Evolutionary conservation across 2,113 vertebrate species (phyloP), one percentile per base, ranked within the genome.

Genomic region (Misgurnus mizolepis): DNA sequence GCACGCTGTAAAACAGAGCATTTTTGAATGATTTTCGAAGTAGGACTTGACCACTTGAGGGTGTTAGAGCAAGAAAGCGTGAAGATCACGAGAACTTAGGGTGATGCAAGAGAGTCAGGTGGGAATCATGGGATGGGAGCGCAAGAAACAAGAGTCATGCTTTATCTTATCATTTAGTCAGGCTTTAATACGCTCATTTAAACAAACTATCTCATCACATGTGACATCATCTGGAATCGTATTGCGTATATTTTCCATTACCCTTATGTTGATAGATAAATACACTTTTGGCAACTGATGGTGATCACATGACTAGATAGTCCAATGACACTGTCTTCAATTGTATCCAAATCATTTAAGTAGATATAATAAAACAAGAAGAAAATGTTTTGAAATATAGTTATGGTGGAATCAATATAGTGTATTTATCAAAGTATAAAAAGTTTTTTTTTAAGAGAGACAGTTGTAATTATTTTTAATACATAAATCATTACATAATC

Each of bases 111-210:
- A 55, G 78, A 85, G 89, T 92, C 91, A 91, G 91, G 92, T 92
- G 92, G 87, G 88, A 79, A 88, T 91, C 91, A 93, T 92, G 90
- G 87, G 92, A 92, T 87, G n/a, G 73, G 79, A 82, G 76, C 79
- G 72, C 85, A 55, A 50, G 71, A 58, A 53, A 71, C 60, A 75
- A 78, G 34, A 49, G 12, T 84, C 76, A 80, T 45, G 88, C 86
- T 89, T 64, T 79, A 78, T 80, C 88, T 87, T 61, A 84, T 81
- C 84, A 76, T 76, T 84, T 81, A 81, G 85, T 77, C 68, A 72
- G 86, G 50, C 69, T 10, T 58, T 40, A n/a, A 41, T n/a, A 84
- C 88, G 88, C 83, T 81, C 87, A 85, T 86, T 87, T 86, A 83
- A 74, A 84, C 85, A 72, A 79, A 80, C 15, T 71, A 83, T 83